Base-by-base conservation (phyloP, 2,113 vertebrate species). In the Tursiops truncatus region DNA sequence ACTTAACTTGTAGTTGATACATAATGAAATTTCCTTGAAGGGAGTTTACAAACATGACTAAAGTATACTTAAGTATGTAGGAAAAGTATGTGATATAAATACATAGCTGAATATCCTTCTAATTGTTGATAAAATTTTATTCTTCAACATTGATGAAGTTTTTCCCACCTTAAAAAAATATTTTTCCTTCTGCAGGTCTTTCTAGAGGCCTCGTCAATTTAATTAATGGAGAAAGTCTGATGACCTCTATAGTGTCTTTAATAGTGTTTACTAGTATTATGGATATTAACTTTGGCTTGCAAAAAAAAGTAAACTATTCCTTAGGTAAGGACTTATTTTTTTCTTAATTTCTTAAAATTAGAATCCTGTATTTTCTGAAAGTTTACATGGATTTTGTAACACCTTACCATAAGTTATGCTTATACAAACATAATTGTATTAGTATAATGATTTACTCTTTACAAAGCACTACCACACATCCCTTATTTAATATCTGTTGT, bases 141-240 rank as follows among this genome's bases (percentile, higher is more conserved):
- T 82, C 38, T 89, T 95, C 81, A 85, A 83, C 47, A 31, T 38
- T 81, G 31, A 74, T 76, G 23, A 81, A 33, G 18, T 67, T 94
- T 89, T 87, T 62, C 62, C 80, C 25, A 71, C 15, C 33, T 92
- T 60, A 58, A 94, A 76, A 28, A 63, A 26, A 12, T 47, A 44
- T 50, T n/a, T 56, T 80, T 56, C 18, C 41, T 60, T 28, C 28
- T 36, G 5, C 33, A 98, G 97, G 97, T 96, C 97, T 98, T 95
- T 97, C 98, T 89, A 98, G 96, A 95, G 62, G 74, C 31, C 97
- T 98, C 2, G 12, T 81, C 36, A 96, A 89, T 47, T 96, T 98
- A 97, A 98, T 98, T 96, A 97, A 92, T 65, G 98, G 97, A 84
- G 95, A 98, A 97, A 94, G 96, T 36, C 60, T 98, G 70, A 71